Evolutionary conservation across 2,113 vertebrate species (phyloP).

Genomic region (Paramisgurnus dabryanus): DNA sequence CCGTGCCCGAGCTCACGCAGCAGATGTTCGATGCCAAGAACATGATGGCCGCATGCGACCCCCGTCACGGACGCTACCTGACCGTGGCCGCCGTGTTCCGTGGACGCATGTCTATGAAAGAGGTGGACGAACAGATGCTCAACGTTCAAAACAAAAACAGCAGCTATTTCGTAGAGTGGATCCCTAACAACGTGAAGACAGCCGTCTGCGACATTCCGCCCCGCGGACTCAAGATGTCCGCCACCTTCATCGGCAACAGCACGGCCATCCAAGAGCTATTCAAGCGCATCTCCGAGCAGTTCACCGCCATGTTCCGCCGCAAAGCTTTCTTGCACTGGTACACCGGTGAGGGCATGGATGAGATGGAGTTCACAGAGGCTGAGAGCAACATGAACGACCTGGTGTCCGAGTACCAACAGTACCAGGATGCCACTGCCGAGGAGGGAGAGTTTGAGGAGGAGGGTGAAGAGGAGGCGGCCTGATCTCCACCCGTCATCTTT

Average conservation of each 20-base stretch:
- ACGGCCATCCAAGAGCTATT: constrained; percentile 97
- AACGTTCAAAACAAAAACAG: constrained; percentile 96
- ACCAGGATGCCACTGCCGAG: constrained; percentile 79
- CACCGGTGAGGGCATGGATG: constrained; percentile 88
- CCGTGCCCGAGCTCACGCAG: constrained; percentile 85
- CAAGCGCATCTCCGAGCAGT: constrained; percentile 94
- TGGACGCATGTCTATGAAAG: constrained; percentile 82
- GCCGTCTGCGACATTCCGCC: constrained; percentile 96
- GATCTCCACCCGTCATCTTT: neutral
- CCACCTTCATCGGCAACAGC: constrained; percentile 94
- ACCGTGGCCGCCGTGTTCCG: constrained; percentile 78
- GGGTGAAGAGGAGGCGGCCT: constrained; percentile 34
- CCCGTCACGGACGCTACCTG: constrained; percentile 77
- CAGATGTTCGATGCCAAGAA: constrained; percentile 93
- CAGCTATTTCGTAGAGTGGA: constrained; percentile 98
- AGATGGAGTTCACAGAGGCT: constrained; percentile 91
- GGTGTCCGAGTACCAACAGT: constrained; percentile 79
- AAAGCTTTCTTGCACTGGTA: constrained; percentile 92
- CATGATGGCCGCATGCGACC: constrained; percentile 87
- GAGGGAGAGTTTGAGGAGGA: constrained; percentile 67
- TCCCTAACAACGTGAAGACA: constrained; percentile 95
- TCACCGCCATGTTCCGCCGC: constrained; percentile 93
- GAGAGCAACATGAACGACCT: constrained; percentile 84
- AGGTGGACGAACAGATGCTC: constrained; percentile 82
- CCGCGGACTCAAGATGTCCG: constrained; percentile 90